Evolutionary conservation across 2,797 vertebrate genomes (phyloP), one percentile per base, ranked within the genome.

Genomic region (Dallia pectoralis): DNA sequence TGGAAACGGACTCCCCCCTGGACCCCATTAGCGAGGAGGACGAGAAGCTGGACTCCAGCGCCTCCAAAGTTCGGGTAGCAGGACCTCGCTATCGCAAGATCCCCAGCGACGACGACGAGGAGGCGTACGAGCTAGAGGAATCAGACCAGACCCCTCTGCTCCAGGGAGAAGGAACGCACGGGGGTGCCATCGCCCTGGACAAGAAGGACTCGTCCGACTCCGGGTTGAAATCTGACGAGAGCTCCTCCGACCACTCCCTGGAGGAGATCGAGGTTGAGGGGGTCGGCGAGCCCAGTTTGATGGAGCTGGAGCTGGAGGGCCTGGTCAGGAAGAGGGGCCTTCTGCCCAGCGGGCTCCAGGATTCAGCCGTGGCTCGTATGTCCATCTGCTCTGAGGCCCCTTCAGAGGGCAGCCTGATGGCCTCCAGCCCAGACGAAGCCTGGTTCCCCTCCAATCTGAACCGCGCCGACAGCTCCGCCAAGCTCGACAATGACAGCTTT

Each of bases 11-110:
- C 27, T 91, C 92, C 68, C 93, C 92, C 44, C 92, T 99, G 81
- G 96, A 97, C 85, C 97, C 97, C 69, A 99, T 99, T 89, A 97
- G 96, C 0, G 97, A 99, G 79, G 97, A 99, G 87, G 97, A 99
- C 65, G 97, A 99, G 88, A 96, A 95, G 83, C 94, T 95, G 0
- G 96, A 97, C 83, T 94, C 95, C 82, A 93, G 95, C 25, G 89
- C 83, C 33, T 82, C 85, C 69, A 96, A 93, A 85, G 92, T 93
- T 69, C 97, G 95, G 79, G 93, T 92, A 71, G 85, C 89, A 14
- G 93, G 95, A 0, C 85, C 93, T 0, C 92, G 91, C 72, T 98
- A 99, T 84, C 96, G 95, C 76, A 96, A 97, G 73, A 92, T 98
- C 70, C 94, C 95, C 70, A 96, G 93, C 22, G 96, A 99, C 12